A percentile compares a stretch with the other conserved stretches of the same genome.
These are phyloP conservation scores for Leptura quadrifasciata DNA, from an alignment of 2,888 invertebrate species.

Conservation along the genomic window DNA sequence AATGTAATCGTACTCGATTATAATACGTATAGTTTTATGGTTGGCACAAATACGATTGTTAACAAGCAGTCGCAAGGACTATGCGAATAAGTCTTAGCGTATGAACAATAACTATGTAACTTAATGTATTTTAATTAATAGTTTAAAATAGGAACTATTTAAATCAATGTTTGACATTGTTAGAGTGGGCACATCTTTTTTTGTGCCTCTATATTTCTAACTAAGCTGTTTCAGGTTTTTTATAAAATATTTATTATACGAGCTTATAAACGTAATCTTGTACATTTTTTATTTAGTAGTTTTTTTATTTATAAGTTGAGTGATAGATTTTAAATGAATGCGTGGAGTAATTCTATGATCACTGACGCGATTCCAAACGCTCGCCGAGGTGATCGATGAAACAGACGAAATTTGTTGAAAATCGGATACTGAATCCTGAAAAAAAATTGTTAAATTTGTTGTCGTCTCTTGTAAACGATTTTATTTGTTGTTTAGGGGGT, in stretches of 20 bases:
- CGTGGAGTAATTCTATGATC: slow-evolving; percentile 41
- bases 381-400: not conserved
- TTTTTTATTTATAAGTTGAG: slow-evolving; percentile 56
- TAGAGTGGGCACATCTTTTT: slow-evolving; percentile 69
- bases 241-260: slow-evolving; percentile 48
- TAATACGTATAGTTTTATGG: slow-evolving; percentile 65
- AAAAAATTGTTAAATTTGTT: not conserved
- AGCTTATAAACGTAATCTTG: slow-evolving; percentile 51
- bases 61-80: slow-evolving; percentile 64
- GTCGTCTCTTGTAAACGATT: not conserved
- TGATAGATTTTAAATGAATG: slow-evolving; percentile 52
- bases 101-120: slow-evolving; percentile 61
- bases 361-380: not conserved
- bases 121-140: slow-evolving; percentile 50
- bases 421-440: not conserved
- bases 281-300: slow-evolving; percentile 55
- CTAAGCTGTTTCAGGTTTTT: slow-evolving; percentile 52
- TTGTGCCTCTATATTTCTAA: slow-evolving; percentile 61
- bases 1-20: slow-evolving; percentile 59
- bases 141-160: slow-evolving; percentile 44
- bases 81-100: slow-evolving; percentile 70
- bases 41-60: slow-evolving; percentile 63
- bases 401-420: not conserved
- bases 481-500: not conserved
- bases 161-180: slow-evolving; percentile 54